Percentiles rank a stretch among this genome's conserved stretches.
Evolutionary conservation across 1,140 invertebrate species (phyloP).

Genomic region (Camponotus pennsylvanicus): DNA sequence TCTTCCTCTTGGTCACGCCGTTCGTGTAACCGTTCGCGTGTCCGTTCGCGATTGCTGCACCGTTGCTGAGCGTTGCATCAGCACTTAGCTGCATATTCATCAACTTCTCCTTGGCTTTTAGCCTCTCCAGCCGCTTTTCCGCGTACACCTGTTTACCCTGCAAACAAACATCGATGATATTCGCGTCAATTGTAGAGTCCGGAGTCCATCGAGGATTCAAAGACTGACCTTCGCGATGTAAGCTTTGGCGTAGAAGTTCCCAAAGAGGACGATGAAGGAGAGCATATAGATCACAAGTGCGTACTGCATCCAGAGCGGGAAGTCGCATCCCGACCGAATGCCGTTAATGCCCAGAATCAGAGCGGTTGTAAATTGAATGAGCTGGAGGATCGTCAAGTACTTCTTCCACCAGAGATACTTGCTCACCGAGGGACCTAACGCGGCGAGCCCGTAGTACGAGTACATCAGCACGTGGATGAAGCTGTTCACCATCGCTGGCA

Average conservation of each 20-base stretch:
- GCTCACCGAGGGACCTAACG: constrained; percentile 92
- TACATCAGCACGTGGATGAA: constrained; percentile 98
- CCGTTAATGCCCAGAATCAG: constrained; percentile 94
- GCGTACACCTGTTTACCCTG: constrained; percentile 84
- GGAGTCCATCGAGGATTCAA: background rate
- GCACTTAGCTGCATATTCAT: constrained; percentile 26
- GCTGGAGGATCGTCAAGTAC: constrained; percentile 95
- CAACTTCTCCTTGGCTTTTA: constrained; percentile 58
- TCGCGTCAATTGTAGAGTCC: too few relatives aligned
- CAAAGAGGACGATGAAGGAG: constrained; percentile 96
- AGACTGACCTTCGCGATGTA: constrained; percentile 91
- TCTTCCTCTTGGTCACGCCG: constrained; percentile 79
- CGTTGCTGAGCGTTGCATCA: constrained; percentile 51
- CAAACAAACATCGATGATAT: constrained; percentile 29
- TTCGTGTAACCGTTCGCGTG: constrained; percentile 79
- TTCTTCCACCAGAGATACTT: constrained; percentile 98
- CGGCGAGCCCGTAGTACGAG: constrained; percentile 95
- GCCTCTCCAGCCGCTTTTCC: constrained; percentile 75
- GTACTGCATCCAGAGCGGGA: constrained; percentile 98
- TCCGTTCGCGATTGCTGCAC: constrained; percentile 64
- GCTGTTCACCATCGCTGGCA: constrained; percentile 96
- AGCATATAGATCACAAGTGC: constrained; percentile 96
- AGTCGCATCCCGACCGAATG: constrained; percentile 93
- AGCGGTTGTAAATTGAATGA: constrained; percentile 95
- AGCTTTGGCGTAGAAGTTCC: constrained; percentile 95